A percentile compares a stretch with the other conserved stretches of the same genome.
Evolutionary conservation across 2,113 vertebrate genomes (phyloP).

Genomic region (Rattus rattus): DNA sequence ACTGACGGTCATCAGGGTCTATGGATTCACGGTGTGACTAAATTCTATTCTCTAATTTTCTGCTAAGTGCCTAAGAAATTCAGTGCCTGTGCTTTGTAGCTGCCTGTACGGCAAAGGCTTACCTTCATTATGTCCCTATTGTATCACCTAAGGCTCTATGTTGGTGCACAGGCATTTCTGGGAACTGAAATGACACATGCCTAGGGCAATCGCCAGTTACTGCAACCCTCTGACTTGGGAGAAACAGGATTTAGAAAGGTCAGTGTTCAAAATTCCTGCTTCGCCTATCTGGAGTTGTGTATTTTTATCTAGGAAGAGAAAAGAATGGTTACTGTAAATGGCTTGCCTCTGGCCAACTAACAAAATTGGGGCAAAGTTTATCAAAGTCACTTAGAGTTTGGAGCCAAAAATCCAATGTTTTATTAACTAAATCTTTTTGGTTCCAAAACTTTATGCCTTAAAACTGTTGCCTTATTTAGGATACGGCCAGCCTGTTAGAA

Average conservation of each 20-base stretch:
- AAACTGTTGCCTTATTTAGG: not conserved
- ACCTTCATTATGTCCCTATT: slow-evolving; percentile 37
- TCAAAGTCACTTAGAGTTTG: slow-evolving; percentile 50
- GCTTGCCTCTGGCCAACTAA: slow-evolving; percentile 56
- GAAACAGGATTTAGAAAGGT: slow-evolving; percentile 36
- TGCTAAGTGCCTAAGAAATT: slow-evolving; percentile 25
- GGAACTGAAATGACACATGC: slow-evolving; percentile 63
- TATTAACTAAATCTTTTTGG: not conserved
- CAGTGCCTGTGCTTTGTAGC: not conserved
- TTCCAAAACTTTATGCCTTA: not conserved
- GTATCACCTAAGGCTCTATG: slow-evolving; percentile 32
- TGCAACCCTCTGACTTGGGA: not conserved
- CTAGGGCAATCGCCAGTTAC: slow-evolving; percentile 31
- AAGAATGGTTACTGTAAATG: slow-evolving; percentile 33
- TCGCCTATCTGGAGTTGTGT: not conserved
- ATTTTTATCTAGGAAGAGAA: slow-evolving; percentile 61
- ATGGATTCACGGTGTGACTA: not conserved
- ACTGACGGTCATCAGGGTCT: not conserved
- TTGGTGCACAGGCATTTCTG: slow-evolving; percentile 60
- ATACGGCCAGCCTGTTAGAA: not conserved
- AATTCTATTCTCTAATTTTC: not conserved
- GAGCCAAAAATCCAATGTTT: not conserved
- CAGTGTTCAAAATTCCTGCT: slow-evolving; percentile 54
- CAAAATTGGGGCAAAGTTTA: slow-evolving; percentile 62
- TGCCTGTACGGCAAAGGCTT: slow-evolving; percentile 34